Evolutionary conservation across 2,888 invertebrate genomes (phyloP), one percentile per base, ranked within the genome.

Genomic region (Acronicta leporina): DNA sequence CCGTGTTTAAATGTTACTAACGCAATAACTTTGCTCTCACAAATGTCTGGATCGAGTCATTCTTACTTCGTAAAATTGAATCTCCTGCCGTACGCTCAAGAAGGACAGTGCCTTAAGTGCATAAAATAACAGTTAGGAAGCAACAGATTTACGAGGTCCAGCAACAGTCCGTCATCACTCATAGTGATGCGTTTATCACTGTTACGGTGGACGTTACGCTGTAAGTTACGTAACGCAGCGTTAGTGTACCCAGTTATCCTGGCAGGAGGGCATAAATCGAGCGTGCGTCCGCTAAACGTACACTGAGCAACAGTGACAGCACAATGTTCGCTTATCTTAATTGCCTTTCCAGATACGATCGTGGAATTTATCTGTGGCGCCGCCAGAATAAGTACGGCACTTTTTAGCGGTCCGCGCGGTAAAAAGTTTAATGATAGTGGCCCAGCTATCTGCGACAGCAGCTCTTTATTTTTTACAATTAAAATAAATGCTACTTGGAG

Each of bases 301-400:
- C 81, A 80, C 81, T 84, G 84, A 86, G 87, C 85, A 82, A 82
- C 85, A 84, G 87, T 88, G 91, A 91, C 91, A 90, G 91, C 86
- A 85, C 86, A 84, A 86, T 86, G 89, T 88, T 81, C 88, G 87
- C 86, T 91, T 92, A 92, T 93, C 93, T 92, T 92, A 92, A 92
- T 92, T 92, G 92, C 91, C 87, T 89, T 76, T 80, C 79, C 74
- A 87, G 92, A 91, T 90, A 91, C 84, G 87, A 91, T 92, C 91
- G 83, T 85, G 82, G 86, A 87, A 91, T 92, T 90, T 92, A 92
- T 91, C 90, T 85, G 84, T 79, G 82, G 83, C 79, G 81, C 81
- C 79, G 75, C 75, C 79, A 75, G 83, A 83, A 84, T 84, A 82
- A 86, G 81, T 78, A 77, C 79, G 83, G 77, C 79, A 83, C 81